Base-by-base conservation (phyloP, 2,797 vertebrate genomes). In the Tamandua tetradactyla region DNA sequence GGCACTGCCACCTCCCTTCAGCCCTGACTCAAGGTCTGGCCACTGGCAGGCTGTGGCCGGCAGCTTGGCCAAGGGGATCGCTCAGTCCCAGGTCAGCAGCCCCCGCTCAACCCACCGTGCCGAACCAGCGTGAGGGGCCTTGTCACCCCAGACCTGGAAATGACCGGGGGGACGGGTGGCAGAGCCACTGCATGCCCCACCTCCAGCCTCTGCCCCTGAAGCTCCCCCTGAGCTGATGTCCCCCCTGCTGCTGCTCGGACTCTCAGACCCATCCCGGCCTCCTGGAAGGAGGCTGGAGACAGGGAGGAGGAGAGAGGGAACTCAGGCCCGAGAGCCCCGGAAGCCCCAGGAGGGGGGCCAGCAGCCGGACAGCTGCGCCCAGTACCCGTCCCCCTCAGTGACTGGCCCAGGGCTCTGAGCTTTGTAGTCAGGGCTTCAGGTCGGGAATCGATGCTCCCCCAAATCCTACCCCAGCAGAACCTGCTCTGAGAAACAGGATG, bases 211-310 rank as follows among this genome's bases (percentile, higher is more conserved):
- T 81, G 74, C 30, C 37, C 79, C 49, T 72, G 49, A 32, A 35
- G 11, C 44, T 37, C 75, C 55, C 79, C 37, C 32, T 84, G 96
- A 89, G 62, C 76, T 35, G 75, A 66, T 94, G 80, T 76, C 62
- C 79, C 59, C 80, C 72, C 75, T 64, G 71, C 55, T 42, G 72
- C 69, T 89, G 90, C 44, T 74, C 55, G 94, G 92, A 93, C 55
- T 85, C 85, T 90, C 61, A 93, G 47, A 88, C 27, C 68, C 91
- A 68, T 40, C 85, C 87, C 32, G 84, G 85, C 47, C 82, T 93
- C 94, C 47, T 80, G 42, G 82, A 23, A 82, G 93, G 52, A 89
- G 52, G 37, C 49, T 0, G 71, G 75, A 91, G 40, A 37, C 23
- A 9, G n/a, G 35, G 64, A 68, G 82, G 52, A 69, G 59, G 42